phyloP scores from a whole-genome alignment of 2,113 vertebrate genomes.

The Crotophaga sulcirostris region DNA sequence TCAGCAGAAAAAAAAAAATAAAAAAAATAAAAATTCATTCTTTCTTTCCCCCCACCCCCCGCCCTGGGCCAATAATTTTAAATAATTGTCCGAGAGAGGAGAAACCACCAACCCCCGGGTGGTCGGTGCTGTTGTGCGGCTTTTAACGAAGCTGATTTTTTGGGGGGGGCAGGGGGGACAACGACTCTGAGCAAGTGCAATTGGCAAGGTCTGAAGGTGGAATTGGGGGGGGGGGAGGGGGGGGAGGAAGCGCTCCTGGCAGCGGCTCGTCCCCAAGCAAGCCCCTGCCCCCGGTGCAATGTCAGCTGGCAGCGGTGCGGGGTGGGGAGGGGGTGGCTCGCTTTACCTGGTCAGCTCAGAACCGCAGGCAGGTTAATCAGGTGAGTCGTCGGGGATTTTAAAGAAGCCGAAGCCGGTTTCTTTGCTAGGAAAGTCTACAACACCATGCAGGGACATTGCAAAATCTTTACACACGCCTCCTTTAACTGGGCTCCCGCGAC shows the following conservation, averaged over 20 bases:
- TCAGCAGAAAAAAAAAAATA: background rate
- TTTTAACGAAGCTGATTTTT: background rate
- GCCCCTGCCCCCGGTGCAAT: constrained; percentile 58
- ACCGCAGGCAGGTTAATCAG: constrained; percentile 73
- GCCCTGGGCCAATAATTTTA: background rate
- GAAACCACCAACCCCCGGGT: background rate
- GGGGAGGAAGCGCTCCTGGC: background rate
- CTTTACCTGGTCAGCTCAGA: constrained; percentile 78
- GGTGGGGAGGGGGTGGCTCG: constrained; percentile 27
- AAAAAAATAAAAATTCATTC: background rate
- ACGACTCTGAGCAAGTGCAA: constrained; percentile 60
- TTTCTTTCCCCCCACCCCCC: background rate
- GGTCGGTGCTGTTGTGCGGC: constrained; percentile 13
- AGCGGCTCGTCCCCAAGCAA: constrained; percentile 4
- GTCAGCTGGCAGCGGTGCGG: constrained; percentile 40
- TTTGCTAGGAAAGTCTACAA: constrained; percentile 74
- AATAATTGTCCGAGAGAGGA: background rate
- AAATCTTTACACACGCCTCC: constrained; percentile 76
- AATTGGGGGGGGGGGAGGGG: background rate
- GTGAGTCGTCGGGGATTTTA: constrained; percentile 75
- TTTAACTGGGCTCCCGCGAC: constrained; percentile 73
- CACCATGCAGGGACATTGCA: constrained; percentile 74
- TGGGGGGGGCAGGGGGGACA: background rate
- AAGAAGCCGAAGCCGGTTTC: constrained; percentile 76
- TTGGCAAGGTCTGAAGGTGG: background rate